Evolutionary conservation across 2,888 invertebrate genomes (phyloP).

Genomic region (Hypena proboscidalis): DNA sequence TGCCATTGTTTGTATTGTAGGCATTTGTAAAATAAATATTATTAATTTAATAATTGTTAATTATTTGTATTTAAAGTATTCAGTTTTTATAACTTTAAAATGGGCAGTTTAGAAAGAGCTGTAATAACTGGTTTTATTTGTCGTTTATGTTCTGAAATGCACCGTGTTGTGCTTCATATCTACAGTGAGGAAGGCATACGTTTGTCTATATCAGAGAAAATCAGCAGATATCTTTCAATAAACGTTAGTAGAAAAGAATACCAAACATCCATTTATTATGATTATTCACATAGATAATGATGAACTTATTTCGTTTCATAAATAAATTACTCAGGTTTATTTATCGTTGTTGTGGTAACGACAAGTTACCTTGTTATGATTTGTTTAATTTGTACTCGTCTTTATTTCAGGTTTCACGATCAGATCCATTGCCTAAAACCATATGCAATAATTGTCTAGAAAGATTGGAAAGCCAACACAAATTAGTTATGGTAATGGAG

Average conservation of each 20-base stretch:
- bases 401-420: slow-evolving; percentile 83
- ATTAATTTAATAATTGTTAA: too few relatives aligned
- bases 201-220: slow-evolving; percentile 91
- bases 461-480: slow-evolving; percentile 85
- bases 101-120: slow-evolving; percentile 94
- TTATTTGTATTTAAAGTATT: too few relatives aligned
- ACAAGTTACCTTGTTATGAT: too few relatives aligned
- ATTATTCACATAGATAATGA: not conserved
- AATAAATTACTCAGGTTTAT: too few relatives aligned
- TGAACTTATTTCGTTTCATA: too few relatives aligned
- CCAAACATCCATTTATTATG: too few relatives aligned
- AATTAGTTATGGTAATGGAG: slow-evolving; percentile 76
- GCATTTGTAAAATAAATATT: too few relatives aligned
- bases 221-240: slow-evolving; percentile 92
- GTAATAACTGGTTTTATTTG: slow-evolving; percentile 94
- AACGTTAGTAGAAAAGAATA: slow-evolving; percentile 82
- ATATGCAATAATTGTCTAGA: slow-evolving; percentile 86
- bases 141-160: slow-evolving; percentile 94
- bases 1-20: too few relatives aligned
- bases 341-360: too few relatives aligned
- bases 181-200: slow-evolving; percentile 92
- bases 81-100: too few relatives aligned
- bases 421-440: slow-evolving; percentile 89
- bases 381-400: too few relatives aligned
- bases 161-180: slow-evolving; percentile 92